A percentile compares a stretch with the other conserved stretches of the same genome.
Evolutionary conservation across 2,888 invertebrate species (phyloP).

Genomic region (Eupsilia transversa): DNA sequence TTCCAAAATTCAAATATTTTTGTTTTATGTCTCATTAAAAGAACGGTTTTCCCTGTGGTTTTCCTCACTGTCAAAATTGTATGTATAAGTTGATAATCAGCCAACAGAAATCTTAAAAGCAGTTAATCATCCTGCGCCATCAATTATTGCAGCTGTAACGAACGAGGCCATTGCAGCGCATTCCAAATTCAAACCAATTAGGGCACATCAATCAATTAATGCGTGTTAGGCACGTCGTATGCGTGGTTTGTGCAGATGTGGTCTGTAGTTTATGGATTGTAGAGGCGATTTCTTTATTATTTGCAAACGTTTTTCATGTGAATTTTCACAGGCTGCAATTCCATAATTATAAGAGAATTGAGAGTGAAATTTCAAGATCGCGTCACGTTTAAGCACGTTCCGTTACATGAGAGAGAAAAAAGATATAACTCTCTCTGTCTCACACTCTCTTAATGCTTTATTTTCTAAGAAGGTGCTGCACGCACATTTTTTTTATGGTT

Average conservation of each 20-base stretch:
- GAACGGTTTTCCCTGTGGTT: too few relatives aligned
- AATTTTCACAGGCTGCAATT: too few relatives aligned
- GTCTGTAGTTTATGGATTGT: background rate
- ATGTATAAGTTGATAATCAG: background rate
- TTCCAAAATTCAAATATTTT: background rate
- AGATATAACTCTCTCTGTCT: too few relatives aligned
- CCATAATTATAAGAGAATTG: too few relatives aligned
- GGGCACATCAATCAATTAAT: slow-evolving; percentile 54
- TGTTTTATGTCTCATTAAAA: too few relatives aligned
- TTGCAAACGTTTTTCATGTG: too few relatives aligned
- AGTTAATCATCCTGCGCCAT: slow-evolving; percentile 13
- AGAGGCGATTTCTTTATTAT: background rate
- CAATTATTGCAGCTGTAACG: slow-evolving; percentile 30
- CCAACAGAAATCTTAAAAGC: slow-evolving; percentile 12
- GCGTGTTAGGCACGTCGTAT: background rate
- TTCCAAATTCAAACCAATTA: slow-evolving; percentile 61
- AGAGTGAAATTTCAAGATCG: too few relatives aligned
- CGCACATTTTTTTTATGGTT: too few relatives aligned
- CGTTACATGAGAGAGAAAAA: too few relatives aligned
- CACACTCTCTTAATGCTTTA: too few relatives aligned
- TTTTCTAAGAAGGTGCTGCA: too few relatives aligned
- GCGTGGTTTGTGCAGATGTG: background rate
- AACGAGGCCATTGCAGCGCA: slow-evolving; percentile 34
- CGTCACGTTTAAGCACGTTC: too few relatives aligned
- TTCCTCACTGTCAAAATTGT: background rate